These are phyloP conservation scores for Diplodus puntazzo DNA, from an alignment of 2,797 vertebrate species.

Conservation along the genomic window DNA sequence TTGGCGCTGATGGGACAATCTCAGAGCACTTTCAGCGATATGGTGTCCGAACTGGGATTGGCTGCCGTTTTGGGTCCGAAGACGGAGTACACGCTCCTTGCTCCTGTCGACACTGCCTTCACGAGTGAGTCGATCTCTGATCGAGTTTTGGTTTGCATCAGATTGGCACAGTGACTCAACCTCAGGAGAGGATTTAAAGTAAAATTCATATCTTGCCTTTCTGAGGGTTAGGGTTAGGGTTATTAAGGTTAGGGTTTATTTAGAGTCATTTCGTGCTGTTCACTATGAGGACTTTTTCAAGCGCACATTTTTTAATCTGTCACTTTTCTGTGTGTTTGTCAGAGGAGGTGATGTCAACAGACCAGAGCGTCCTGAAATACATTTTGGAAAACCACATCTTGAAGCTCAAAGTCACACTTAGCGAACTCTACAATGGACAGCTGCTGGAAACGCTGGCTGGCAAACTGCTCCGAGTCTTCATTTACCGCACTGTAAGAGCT, in stretches of 20 bases:
- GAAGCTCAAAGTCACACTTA: conserved; percentile 91
- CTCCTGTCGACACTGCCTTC: conserved; percentile 91
- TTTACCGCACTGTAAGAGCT: conserved; percentile 94
- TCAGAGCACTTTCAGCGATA: conserved; percentile 90
- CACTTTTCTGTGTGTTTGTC: conserved; percentile 43
- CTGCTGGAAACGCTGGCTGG: conserved; percentile 92
- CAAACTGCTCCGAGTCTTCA: conserved; percentile 93
- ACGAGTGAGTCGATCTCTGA: conserved; percentile 83
- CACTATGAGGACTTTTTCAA: neutral
- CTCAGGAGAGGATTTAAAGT: neutral
- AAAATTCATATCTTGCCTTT: neutral
- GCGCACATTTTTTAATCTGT: conserved; percentile 14
- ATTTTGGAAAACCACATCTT: conserved; percentile 96
- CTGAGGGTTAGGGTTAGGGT: neutral
- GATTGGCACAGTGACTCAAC: neutral
- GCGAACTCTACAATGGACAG: conserved; percentile 95
- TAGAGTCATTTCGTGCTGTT: neutral
- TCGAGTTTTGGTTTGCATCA: neutral
- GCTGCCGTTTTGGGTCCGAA: conserved; percentile 87
- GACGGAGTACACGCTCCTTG: conserved; percentile 92
- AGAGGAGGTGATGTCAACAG: conserved; percentile 90
- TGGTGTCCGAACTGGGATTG: conserved; percentile 90
- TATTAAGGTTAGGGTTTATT: too few relatives aligned
- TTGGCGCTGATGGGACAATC: conserved; percentile 88
- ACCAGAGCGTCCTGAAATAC: conserved; percentile 87